These are phyloP conservation scores for Lagria hirta DNA, from an alignment of 2,888 invertebrate genomes.

Conservation along the genomic window DNA sequence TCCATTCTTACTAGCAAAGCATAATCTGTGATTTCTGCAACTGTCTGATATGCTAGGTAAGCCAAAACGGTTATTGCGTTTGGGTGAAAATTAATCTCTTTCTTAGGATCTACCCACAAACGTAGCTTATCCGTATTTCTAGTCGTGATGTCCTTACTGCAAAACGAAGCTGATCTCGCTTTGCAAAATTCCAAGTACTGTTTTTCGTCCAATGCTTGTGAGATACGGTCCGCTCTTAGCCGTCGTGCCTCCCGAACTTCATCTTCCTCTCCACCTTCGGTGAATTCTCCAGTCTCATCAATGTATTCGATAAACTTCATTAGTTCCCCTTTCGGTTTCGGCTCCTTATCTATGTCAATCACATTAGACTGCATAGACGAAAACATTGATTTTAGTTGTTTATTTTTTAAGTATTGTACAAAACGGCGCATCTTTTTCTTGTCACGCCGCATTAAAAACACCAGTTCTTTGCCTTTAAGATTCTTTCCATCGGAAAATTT, in stretches of 20 bases:
- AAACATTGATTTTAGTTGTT: constrained; percentile 56
- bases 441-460: constrained; percentile 82
- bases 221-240: constrained; percentile 64
- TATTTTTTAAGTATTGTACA: constrained; percentile 69
- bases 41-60: constrained; percentile 87
- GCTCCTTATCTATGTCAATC: constrained; percentile 56
- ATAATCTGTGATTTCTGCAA: constrained; percentile 85
- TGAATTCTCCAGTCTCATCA: constrained; percentile 61
- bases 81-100: constrained; percentile 62
- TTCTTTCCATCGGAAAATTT: constrained; percentile 63
- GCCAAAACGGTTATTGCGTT: constrained; percentile 76
- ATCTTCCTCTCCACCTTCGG: constrained; percentile 58
- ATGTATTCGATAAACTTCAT: constrained; percentile 58
- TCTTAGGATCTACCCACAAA: constrained; percentile 64
- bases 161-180: constrained; percentile 76
- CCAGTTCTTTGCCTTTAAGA: constrained; percentile 63
- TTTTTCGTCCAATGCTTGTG: constrained; percentile 58
- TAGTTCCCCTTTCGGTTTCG: constrained; percentile 53
- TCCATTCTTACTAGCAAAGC: constrained; percentile 81
- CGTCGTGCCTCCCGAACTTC: constrained; percentile 61
- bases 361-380: constrained; percentile 45
- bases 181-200: constrained; percentile 78
- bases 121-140: constrained; percentile 57
- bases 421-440: constrained; percentile 74
- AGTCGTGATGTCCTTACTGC: constrained; percentile 43